These are phyloP conservation scores for Nipponacmea schrenckii DNA, from an alignment of 2,888 invertebrate species.

Conservation along the genomic window DNA sequence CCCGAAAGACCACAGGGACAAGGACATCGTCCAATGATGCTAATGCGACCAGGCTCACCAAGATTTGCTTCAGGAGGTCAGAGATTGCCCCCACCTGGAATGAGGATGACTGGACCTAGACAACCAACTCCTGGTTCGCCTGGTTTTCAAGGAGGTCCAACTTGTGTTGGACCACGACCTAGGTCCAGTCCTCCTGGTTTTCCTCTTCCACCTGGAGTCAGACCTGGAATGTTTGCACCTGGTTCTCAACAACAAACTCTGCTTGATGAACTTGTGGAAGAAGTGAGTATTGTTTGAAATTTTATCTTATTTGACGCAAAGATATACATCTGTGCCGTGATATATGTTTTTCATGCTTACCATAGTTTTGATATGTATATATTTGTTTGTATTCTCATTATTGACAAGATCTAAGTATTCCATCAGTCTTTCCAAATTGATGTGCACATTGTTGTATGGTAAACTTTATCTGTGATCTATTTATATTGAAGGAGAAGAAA, in stretches of 20 bases:
- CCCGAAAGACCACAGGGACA: conserved; percentile 6
- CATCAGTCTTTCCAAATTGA: no score
- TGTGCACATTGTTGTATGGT: no score
- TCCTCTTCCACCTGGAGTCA: background rate
- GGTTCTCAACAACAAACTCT: conserved; percentile 32
- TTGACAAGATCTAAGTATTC: no score
- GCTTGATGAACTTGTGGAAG: conserved; percentile 36
- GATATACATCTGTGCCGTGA: no score
- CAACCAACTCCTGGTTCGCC: conserved; percentile 22
- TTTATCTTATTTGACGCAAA: no score
- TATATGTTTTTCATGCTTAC: no score
- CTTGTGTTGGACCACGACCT: conserved; percentile 15
- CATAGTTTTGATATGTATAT: no score
- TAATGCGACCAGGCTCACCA: conserved; percentile 26
- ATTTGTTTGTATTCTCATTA: no score
- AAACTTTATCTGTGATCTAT: background rate
- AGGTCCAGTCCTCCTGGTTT: conserved; percentile 3
- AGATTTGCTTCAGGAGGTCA: conserved; percentile 31
- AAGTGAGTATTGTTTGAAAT: conserved; percentile 24
- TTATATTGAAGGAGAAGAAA: conserved; percentile 76
- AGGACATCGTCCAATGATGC: conserved; percentile 20
- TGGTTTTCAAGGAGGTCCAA: conserved; percentile 20
- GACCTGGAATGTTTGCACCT: conserved; percentile 11
- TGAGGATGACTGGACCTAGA: conserved; percentile 31
- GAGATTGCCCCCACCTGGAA: conserved; percentile 34